Evolutionary conservation across 2,888 invertebrate genomes (phyloP).

Genomic region (Watsonalla cultraria): DNA sequence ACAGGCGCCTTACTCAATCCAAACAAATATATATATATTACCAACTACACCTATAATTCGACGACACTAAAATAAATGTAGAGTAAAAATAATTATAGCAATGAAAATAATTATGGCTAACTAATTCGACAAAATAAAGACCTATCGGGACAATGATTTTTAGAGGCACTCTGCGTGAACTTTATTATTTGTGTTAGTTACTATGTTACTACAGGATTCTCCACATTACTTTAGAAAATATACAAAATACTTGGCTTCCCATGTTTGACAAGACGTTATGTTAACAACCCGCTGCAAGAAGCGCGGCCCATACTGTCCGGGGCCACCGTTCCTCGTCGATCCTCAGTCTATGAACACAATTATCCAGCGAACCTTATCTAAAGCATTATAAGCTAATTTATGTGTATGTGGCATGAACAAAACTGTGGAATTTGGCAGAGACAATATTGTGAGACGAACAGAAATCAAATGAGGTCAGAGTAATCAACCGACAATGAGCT

Average conservation of each 20-base stretch:
- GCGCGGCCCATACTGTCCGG: conserved; percentile 24
- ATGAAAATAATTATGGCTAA: conserved; percentile 72
- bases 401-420: conserved; percentile 74
- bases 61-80: conserved; percentile 55
- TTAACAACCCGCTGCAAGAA: conserved; percentile 24
- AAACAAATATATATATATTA: conserved; percentile 55
- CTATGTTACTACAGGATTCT: conserved; percentile 51
- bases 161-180: conserved; percentile 77
- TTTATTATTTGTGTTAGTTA: conserved; percentile 54
- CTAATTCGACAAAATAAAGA: conserved; percentile 43
- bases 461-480: conserved; percentile 7
- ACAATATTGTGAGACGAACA: conserved; percentile 38
- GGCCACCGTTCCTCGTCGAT: conserved; percentile 24
- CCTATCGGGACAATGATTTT: conserved; percentile 63
- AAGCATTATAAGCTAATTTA: conserved; percentile 76
- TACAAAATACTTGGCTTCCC: conserved; percentile 48
- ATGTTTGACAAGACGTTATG: conserved; percentile 24
- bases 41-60: conserved; percentile 68
- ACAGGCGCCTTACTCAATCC: conserved; percentile 22
- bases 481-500: conserved; percentile 17
- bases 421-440: conserved; percentile 58
- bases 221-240: conserved; percentile 52
- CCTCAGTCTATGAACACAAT: conserved; percentile 77
- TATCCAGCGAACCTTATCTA: conserved; percentile 75
- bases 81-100: conserved; percentile 58